Percentiles rank a stretch among this genome's conserved stretches.
Evolutionary conservation across 2,113 vertebrate species (phyloP).

Genomic region (Xiphorhynchus elegans): DNA sequence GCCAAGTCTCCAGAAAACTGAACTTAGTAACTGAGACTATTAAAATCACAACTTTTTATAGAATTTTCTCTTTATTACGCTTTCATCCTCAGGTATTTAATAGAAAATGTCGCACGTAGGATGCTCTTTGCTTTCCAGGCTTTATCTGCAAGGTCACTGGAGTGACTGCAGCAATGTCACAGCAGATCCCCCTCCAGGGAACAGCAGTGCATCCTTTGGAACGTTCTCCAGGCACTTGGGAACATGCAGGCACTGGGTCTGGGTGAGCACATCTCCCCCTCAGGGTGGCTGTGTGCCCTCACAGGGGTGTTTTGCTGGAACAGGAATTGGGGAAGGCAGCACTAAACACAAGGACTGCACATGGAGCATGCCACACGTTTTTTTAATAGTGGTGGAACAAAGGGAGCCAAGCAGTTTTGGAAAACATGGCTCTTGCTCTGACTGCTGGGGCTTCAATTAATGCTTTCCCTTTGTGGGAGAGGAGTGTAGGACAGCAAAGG

Average conservation of each 20-base stretch:
- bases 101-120: background rate
- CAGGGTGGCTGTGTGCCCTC: background rate
- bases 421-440: background rate
- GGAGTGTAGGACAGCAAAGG: background rate
- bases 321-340: background rate
- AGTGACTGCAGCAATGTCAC: background rate
- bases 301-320: accelerated
- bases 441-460: background rate
- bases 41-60: conserved; percentile 53
- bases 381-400: background rate
- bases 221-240: accelerated
- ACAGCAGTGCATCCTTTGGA: background rate
- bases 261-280: accelerated
- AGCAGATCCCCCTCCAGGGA: background rate
- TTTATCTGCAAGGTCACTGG: background rate
- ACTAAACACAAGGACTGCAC: background rate
- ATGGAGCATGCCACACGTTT: accelerated
- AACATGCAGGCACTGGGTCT: accelerated
- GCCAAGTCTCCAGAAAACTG: conserved; percentile 29
- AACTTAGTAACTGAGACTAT: conserved; percentile 38
- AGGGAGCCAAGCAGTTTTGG: background rate
- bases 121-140: background rate
- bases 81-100: background rate
- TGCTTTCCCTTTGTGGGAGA: background rate
- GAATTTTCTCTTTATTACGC: conserved; percentile 37